A percentile compares a stretch with the other conserved stretches of the same genome.
Evolutionary conservation across 2,797 vertebrate species (phyloP).

Genomic region (Mormyrus hasselquistii): DNA sequence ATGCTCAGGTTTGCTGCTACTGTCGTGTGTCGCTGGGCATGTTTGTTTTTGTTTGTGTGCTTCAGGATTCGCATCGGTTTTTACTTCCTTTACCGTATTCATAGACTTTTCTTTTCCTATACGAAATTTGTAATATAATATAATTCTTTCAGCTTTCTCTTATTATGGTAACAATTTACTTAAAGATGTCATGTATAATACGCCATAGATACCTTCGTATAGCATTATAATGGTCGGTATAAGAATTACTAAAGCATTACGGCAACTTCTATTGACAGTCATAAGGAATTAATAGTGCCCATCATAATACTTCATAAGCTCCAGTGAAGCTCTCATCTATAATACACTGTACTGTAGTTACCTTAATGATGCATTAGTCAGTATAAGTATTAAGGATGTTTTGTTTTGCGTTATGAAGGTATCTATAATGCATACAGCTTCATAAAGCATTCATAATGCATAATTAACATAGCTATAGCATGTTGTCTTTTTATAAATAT

Average conservation of each 20-base stretch:
- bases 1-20: constrained; percentile 69
- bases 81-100: neutral
- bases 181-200: neutral
- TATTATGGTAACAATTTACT: neutral
- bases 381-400: neutral
- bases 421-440: neutral
- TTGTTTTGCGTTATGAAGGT: neutral
- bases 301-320: neutral
- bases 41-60: neutral
- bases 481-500: neutral
- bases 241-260: neutral
- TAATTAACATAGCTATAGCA: neutral
- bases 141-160: neutral
- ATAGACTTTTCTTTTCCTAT: neutral
- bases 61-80: neutral
- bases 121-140: neutral
- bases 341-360: neutral
- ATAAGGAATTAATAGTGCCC: neutral
- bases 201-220: neutral
- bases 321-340: neutral
- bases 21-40: neutral
- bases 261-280: neutral
- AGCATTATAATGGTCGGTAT: neutral
- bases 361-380: neutral
- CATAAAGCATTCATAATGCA: neutral